phyloP scores from a whole-genome alignment of 2,888 invertebrate species.

The Agrochola macilenta region DNA sequence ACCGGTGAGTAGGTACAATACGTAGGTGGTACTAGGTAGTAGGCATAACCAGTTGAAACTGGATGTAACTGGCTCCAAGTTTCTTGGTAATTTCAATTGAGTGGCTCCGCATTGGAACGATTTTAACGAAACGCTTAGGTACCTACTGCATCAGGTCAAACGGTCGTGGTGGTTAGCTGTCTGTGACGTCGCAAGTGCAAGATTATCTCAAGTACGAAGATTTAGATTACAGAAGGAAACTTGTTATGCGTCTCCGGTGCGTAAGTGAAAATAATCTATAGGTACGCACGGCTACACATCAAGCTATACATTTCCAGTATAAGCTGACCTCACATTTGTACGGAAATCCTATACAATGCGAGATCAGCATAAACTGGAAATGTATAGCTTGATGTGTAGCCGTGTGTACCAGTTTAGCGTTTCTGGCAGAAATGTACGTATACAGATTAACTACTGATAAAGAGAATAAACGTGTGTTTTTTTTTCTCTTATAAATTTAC shows the following conservation, averaged over 20 bases:
- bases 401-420: no score
- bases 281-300: no score
- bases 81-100: slow-evolving; percentile 11
- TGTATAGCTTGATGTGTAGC: no score
- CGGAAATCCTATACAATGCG: no score
- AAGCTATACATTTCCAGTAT: no score
- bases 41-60: background rate
- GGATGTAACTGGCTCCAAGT: background rate
- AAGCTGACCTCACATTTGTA: no score
- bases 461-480: no score
- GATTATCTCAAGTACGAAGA: slow-evolving; percentile 1
- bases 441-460: no score
- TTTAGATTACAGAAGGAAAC: background rate
- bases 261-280: slow-evolving; percentile 11
- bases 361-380: no score
- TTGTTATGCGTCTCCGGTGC: slow-evolving; percentile 5
- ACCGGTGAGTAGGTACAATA: no score
- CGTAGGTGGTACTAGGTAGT: background rate
- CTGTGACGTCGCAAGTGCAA: background rate
- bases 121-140: background rate
- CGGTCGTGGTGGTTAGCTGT: background rate
- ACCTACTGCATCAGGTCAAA: background rate
- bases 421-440: no score
- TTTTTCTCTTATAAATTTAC: no score
- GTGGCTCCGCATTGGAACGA: background rate